Evolutionary conservation across 2,797 vertebrate species (phyloP).

Genomic region (Coregonus sp.): DNA sequence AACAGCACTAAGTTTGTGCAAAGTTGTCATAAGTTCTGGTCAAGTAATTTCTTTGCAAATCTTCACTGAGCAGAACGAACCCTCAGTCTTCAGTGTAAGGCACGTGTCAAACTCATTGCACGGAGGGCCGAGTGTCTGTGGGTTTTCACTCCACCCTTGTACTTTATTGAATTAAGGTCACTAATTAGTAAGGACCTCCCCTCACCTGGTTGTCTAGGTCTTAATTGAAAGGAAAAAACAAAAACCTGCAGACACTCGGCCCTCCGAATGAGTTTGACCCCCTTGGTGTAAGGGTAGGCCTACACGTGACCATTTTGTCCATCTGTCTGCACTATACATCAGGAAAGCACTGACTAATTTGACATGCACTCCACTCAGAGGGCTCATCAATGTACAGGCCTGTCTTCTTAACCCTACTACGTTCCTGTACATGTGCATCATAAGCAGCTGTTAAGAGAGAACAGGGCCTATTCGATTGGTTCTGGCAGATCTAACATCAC

Average conservation of each 20-base stretch:
- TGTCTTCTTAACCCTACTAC: background rate
- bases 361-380: background rate
- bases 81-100: background rate
- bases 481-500: constrained; percentile 18
- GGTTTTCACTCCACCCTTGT: no score
- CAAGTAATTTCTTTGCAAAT: background rate
- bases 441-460: background rate
- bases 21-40: background rate
- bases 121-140: no score
- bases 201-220: no score
- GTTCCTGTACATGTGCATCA: background rate
- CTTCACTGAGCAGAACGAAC: background rate
- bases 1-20: background rate
- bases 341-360: background rate
- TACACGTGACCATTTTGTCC: background rate
- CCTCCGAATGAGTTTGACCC: no score
- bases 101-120: no score
- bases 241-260: no score
- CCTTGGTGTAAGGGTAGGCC: background rate
- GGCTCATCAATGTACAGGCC: no score
- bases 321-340: background rate
- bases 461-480: background rate
- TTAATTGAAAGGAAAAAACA: no score
- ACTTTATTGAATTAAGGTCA: no score
- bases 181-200: no score